Evolutionary conservation across 2,888 invertebrate genomes (phyloP), one percentile per base, ranked within the genome.

Genomic region (Lepas anatifera): DNA sequence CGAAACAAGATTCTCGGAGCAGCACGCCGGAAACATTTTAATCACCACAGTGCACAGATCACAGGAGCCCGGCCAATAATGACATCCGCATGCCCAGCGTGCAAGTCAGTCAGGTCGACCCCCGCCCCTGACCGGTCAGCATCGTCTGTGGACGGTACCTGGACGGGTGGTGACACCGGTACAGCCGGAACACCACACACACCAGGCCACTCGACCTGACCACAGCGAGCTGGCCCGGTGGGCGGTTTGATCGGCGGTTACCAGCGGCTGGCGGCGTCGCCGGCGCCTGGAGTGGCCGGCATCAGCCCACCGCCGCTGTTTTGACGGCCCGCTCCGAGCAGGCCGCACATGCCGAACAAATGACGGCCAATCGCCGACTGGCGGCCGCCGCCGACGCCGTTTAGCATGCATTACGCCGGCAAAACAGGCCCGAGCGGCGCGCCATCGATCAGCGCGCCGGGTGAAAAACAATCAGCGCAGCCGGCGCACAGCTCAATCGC

Each of bases 391-490:
- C 22, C 29, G 18, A 18, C 58, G 58, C 58, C 58, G 35, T 58
- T 58, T 58, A 58, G 58, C 58, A 58, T 58, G 58, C 58, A 58
- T 58, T 22, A 35, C 32, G 1, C 35, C 32, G 35, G 58, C 58
- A 58, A 58, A 58, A 58, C 58, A 58, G 58, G 18, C 58, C 32
- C 32, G 11, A 29, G 18, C 58, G 32, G 58, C 7, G 58, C 58
- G 58, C 58, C 22, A 58, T 58, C 58, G 29, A 58, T 58, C 58
- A 58, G 32, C 58, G 58, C 58, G 58, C 29, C 58, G 32, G 32
- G 32, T 22, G 32, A 18, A 58, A 58, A 58, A 58, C 58, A 58
- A 58, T 58, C 32, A 58, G 32, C 32, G 32, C 18, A 16, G 58
- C 0, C 58, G 52, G 27, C 29, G 52, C 29, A 27, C 11, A 10